Evolutionary conservation across 2,888 invertebrate species (phyloP), one percentile per base, ranked within the genome.

Genomic region (Hedychridium roseum): DNA sequence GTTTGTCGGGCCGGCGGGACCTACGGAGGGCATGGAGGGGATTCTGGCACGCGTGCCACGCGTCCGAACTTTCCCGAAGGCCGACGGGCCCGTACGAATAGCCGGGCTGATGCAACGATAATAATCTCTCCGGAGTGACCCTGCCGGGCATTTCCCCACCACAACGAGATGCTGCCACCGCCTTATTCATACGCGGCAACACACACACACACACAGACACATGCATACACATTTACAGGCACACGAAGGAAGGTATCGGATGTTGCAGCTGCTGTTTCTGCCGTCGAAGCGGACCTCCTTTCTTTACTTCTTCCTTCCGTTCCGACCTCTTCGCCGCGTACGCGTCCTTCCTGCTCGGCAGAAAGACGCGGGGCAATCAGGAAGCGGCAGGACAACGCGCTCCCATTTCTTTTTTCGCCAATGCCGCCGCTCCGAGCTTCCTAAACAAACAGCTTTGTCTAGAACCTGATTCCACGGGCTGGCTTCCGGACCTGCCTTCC

Each of bases 201-300:
- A n/a, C n/a, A n/a, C n/a, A n/a, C n/a, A n/a, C n/a, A n/a, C n/a
- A n/a, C n/a, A n/a, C n/a, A n/a, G n/a, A n/a, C n/a, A n/a, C n/a
- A n/a, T n/a, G n/a, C n/a, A n/a, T n/a, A n/a, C n/a, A n/a, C n/a
- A n/a, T n/a, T n/a, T n/a, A n/a, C n/a, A n/a, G n/a, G n/a, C n/a
- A 51, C 66, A 43, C 64, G 64, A 64, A 58, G n/a, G n/a, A 63
- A 66, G 70, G 63, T 72, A 76, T 76, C 73, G 76, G 68, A 64
- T 72, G 73, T 69, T 73, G 75, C 76, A 75, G 76, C 74, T 75
- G 75, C 76, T 75, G 73, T 69, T 73, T 72, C 68, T 70, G 61
- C 56, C 56, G 67, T 63, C 65, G 59, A 56, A 54, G 37, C 54
- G 51, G 46, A 31, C 44, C 49, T 38, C 41, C 45, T 52, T 51